Percentiles rank a stretch among this genome's conserved stretches.
Evolutionary conservation across 1,140 invertebrate species (phyloP).

Genomic region (Ips typographus): DNA sequence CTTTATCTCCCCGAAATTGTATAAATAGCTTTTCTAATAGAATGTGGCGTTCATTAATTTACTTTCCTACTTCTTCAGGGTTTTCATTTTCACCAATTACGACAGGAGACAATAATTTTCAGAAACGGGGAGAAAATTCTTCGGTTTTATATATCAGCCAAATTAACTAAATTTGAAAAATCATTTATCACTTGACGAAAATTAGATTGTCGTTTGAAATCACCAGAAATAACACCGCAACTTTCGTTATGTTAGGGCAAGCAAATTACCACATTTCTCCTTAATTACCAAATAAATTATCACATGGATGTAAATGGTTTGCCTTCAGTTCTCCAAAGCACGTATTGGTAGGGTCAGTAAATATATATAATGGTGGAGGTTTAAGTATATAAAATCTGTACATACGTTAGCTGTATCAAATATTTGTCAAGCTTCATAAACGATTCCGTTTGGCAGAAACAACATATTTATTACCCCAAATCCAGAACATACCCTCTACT

Average conservation of each 20-base stretch:
- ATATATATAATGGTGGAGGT: not conserved
- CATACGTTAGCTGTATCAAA: too few relatives aligned
- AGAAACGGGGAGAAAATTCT: not conserved
- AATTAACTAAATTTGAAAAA: conserved; percentile 28
- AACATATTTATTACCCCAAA: conserved; percentile 33
- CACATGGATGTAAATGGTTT: not conserved
- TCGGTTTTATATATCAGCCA: conserved; percentile 11
- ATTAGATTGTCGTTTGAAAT: conserved; percentile 24
- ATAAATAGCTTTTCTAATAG: conserved; percentile 35
- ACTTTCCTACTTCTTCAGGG: conserved; percentile 21
- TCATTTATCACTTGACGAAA: conserved; percentile 26
- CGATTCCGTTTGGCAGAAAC: conserved; percentile 33
- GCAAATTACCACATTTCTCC: conserved; percentile 21
- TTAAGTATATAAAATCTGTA: not conserved
- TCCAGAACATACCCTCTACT: conserved; percentile 21
- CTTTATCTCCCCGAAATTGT: conserved; percentile 32
- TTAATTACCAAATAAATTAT: conserved; percentile 26
- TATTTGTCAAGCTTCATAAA: conserved; percentile 35
- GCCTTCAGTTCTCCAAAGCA: not conserved
- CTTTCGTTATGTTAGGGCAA: conserved; percentile 16
- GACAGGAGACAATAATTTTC: not conserved
- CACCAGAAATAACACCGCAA: conserved; percentile 18
- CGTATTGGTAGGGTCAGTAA: not conserved
- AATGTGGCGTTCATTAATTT: conserved; percentile 27
- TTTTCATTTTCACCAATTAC: conserved; percentile 14